phyloP scores from a whole-genome alignment of 1,140 invertebrate genomes.

The Drosophila pruinosa region DNA sequence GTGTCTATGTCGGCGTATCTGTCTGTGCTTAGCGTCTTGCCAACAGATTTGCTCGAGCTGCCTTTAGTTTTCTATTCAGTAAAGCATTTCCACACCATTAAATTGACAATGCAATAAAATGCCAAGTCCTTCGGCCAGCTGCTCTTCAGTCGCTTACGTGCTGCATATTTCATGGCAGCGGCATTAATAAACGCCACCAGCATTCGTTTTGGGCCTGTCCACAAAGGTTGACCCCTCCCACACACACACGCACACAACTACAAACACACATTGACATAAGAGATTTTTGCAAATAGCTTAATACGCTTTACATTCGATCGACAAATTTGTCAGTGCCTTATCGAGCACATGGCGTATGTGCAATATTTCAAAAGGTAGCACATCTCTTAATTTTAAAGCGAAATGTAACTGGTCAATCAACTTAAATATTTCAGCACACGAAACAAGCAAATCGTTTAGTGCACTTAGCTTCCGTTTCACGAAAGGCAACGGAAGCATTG shows the following conservation, averaged over 20 bases:
- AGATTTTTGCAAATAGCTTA: conserved; percentile 6
- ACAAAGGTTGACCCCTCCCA: background rate
- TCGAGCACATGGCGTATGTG: conserved; percentile 31
- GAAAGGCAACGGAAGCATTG: conserved; percentile 64
- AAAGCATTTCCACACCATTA: conserved; percentile 80
- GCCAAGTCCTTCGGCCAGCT: conserved; percentile 53
- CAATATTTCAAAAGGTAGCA: conserved; percentile 36
- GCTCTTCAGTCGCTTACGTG: conserved; percentile 18
- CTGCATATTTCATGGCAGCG: conserved; percentile 44
- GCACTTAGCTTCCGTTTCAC: conserved; percentile 67
- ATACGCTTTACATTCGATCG: background rate
- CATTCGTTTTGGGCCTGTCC: background rate
- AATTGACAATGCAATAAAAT: conserved; percentile 81
- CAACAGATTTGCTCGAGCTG: conserved; percentile 43
- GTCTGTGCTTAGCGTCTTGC: conserved; percentile 6
- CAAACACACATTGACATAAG: background rate
- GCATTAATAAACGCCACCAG: conserved; percentile 36
- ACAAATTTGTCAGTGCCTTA: background rate
- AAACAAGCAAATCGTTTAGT: conserved; percentile 80
- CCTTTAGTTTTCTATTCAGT: conserved; percentile 23
- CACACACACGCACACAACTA: background rate
- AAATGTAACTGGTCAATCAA: conserved; percentile 40
- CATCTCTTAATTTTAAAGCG: conserved; percentile 74
- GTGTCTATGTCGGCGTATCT: conserved; percentile 5
- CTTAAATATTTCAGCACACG: conserved; percentile 65